These are phyloP conservation scores for Himalopsyche anomala DNA, from an alignment of 2,888 invertebrate genomes.

Conservation along the genomic window DNA sequence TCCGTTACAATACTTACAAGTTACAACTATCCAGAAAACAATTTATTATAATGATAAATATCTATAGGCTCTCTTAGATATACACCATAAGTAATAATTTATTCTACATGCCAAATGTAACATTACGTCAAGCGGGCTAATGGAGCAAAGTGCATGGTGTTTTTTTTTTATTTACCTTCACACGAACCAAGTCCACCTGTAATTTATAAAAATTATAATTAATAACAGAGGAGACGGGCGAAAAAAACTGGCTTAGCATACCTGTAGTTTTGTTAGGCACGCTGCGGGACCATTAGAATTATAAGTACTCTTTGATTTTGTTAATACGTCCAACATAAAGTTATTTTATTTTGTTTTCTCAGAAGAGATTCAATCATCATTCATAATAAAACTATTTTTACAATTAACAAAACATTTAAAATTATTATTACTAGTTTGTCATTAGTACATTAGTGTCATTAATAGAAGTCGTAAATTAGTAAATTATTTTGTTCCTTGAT, in stretches of 20 bases:
- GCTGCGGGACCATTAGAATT: constrained; percentile 24
- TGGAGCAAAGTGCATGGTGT: constrained; percentile 40
- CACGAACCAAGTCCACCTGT: constrained; percentile 42
- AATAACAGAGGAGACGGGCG: constrained; percentile 37
- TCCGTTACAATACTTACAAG: background rate
- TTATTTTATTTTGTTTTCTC: no score
- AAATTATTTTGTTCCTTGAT: no score
- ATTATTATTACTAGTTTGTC: no score
- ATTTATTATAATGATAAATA: constrained; percentile 36
- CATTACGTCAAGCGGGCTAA: constrained; percentile 30
- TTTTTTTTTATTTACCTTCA: constrained; percentile 36
- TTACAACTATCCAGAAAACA: background rate
- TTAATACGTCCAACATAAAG: background rate
- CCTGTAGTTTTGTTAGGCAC: constrained; percentile 42
- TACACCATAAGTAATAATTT: constrained; percentile 9
- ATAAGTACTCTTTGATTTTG: background rate
- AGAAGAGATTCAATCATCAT: no score
- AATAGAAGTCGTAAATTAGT: no score
- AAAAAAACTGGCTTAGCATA: constrained; percentile 38
- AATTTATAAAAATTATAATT: constrained; percentile 42
- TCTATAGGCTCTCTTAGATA: background rate
- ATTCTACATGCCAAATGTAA: constrained; percentile 28
- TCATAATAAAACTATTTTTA: no score
- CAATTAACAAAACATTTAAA: no score
- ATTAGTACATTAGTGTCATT: no score